Evolutionary conservation across 2,888 invertebrate species (phyloP).

Genomic region (Tupiocoris notatus): DNA sequence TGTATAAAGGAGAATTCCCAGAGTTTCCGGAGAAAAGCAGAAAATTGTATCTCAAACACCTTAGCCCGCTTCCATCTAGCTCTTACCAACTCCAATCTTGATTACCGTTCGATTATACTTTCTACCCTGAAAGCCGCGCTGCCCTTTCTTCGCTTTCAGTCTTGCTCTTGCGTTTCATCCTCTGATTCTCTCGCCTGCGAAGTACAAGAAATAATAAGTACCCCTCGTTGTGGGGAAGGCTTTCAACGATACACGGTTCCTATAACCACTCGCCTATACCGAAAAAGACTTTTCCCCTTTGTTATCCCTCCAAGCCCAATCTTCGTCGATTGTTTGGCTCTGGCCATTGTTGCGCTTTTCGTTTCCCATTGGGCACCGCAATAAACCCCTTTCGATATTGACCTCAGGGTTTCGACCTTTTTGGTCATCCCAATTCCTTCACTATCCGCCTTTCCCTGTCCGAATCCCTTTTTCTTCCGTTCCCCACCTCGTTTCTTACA

Average conservation of each 20-base stretch:
- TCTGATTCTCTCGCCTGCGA: not conserved
- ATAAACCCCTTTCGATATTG: constrained; percentile 39
- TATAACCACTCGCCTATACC: not conserved
- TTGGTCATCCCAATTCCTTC: constrained; percentile 7
- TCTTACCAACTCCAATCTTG: not conserved
- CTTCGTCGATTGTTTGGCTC: constrained; percentile 37
- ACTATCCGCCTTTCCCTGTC: not conserved
- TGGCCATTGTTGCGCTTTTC: constrained; percentile 38
- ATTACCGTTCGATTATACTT: constrained; percentile 18
- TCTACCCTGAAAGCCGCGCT: not conserved
- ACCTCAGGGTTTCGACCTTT: constrained; percentile 14
- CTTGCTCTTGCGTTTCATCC: not conserved
- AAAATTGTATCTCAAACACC: constrained; percentile 15
- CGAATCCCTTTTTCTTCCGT: not conserved
- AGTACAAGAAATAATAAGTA: constrained; percentile 40
- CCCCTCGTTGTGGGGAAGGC: not conserved
- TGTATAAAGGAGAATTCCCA: not conserved
- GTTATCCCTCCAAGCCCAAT: constrained; percentile 32
- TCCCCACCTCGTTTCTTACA: not conserved
- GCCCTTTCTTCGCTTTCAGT: not conserved
- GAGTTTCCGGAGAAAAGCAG: not conserved
- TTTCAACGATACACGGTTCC: constrained; percentile 1
- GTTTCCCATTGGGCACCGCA: constrained; percentile 25
- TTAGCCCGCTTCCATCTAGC: not conserved
- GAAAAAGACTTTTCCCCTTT: constrained; percentile 7